Conservation (phyloP, 2,113 vertebrate genomes). For the Piaya cayana region DNA sequence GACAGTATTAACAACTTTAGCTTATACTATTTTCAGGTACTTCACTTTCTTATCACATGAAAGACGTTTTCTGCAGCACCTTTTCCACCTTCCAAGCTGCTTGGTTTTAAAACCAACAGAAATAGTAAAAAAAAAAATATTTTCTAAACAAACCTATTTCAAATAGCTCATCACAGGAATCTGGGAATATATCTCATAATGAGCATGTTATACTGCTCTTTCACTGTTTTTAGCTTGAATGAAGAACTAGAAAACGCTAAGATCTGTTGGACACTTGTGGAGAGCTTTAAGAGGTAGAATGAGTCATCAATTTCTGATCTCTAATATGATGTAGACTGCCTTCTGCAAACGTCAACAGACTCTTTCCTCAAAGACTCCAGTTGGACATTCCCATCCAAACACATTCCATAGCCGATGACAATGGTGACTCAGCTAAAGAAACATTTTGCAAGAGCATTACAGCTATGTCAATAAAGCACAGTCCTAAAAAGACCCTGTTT, state of each 20-base stretch:
- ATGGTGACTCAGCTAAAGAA: constrained; percentile 70
- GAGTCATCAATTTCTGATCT: constrained; percentile 13
- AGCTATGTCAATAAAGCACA: neutral
- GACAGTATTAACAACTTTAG: neutral
- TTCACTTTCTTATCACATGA: neutral
- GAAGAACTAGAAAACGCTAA: neutral
- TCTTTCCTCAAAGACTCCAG: constrained; percentile 18
- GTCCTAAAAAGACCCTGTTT: neutral
- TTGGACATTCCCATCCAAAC: constrained; percentile 13
- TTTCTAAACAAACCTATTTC: neutral
- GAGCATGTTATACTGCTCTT: neutral
- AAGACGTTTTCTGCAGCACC: neutral
- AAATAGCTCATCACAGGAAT: neutral
- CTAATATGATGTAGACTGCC: neutral
- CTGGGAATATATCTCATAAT: neutral
- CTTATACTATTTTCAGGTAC: neutral
- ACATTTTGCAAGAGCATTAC: constrained; percentile 12
- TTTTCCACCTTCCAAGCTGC: neutral
- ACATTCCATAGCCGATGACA: constrained; percentile 34
- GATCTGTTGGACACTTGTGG: neutral
- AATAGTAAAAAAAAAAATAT: neutral
- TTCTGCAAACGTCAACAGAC: constrained; percentile 9
- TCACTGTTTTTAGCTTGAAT: neutral
- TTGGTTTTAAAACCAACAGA: neutral
- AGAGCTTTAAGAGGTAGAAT: neutral